Conservation (phyloP, 2,797 vertebrate species). For the Agapornis canus region DNA sequence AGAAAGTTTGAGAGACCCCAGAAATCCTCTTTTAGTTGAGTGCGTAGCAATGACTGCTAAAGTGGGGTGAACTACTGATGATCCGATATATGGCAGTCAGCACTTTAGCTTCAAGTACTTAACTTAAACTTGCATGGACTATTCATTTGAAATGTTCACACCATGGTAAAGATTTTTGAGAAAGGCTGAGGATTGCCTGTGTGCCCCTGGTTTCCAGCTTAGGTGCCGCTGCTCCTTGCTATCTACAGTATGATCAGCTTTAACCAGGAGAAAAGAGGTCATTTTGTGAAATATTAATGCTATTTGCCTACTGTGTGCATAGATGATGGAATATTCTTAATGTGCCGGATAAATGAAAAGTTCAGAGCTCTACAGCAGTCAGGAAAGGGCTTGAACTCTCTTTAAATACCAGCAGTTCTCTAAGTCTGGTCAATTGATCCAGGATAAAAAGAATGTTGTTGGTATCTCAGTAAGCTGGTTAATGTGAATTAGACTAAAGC, state of each 20-base stretch:
- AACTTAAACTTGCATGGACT: not conserved
- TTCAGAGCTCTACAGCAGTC: constrained; percentile 27
- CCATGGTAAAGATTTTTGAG: not conserved
- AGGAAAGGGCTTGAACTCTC: constrained; percentile 34
- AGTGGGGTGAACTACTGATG: not conserved
- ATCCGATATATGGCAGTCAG: not conserved
- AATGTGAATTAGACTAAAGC: constrained; percentile 29
- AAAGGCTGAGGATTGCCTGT: not conserved
- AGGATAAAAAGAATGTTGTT: constrained; percentile 36
- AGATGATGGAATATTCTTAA: not conserved
- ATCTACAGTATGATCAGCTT: not conserved
- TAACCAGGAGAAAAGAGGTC: not conserved
- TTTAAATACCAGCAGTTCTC: constrained; percentile 14
- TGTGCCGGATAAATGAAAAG: not conserved
- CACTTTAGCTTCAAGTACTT: not conserved
- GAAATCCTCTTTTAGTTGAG: not conserved
- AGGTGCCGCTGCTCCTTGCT: not conserved
- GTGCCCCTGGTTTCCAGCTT: not conserved
- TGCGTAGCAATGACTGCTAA: not conserved
- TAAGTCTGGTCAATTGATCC: constrained; percentile 34
- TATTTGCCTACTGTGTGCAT: not conserved
- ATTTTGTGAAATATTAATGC: not conserved
- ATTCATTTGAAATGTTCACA: not conserved
- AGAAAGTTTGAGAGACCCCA: not conserved
- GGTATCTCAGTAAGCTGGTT: constrained; percentile 22